A percentile compares a stretch with the other conserved stretches of the same genome.
Evolutionary conservation across 2,797 vertebrate genomes (phyloP).

Genomic region (Nyctibius grandis): DNA sequence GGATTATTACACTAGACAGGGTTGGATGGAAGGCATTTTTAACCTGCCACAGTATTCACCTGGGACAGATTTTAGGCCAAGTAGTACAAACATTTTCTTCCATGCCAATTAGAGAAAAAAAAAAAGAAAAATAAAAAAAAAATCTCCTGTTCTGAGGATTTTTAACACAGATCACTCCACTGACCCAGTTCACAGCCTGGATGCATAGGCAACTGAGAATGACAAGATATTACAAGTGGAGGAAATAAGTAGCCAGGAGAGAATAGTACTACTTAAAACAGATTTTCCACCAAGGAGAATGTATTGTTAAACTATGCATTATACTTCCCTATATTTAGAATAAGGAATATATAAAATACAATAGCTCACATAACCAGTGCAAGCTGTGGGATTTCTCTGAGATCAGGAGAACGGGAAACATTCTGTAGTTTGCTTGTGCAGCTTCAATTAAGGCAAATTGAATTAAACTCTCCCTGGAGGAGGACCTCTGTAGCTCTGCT

Average conservation of each 20-base stretch:
- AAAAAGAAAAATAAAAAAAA: too few species aligned
- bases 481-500: conserved; percentile 17
- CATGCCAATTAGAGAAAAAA: background rate
- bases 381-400: conserved; percentile 28
- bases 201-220: background rate
- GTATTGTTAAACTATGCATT: background rate
- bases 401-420: conserved; percentile 41
- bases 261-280: background rate
- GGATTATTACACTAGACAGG: conserved; percentile 23
- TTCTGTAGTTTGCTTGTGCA: conserved; percentile 12
- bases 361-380: background rate
- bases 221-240: background rate
- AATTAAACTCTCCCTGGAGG: conserved; percentile 56
- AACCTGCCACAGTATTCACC: background rate
- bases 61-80: background rate
- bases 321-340: conserved; percentile 2
- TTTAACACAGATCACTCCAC: background rate
- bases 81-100: background rate
- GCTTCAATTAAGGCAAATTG: conserved; percentile 61
- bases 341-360: conserved; percentile 29
- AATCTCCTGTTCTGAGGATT: background rate
- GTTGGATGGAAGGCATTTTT: conserved; percentile 4
- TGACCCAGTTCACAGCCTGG: background rate
- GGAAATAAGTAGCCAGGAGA: conserved; percentile 30
- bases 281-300: conserved; percentile 31